Evolutionary conservation across 1,140 invertebrate genomes (phyloP).

Genomic region (Cephus cinctus): DNA sequence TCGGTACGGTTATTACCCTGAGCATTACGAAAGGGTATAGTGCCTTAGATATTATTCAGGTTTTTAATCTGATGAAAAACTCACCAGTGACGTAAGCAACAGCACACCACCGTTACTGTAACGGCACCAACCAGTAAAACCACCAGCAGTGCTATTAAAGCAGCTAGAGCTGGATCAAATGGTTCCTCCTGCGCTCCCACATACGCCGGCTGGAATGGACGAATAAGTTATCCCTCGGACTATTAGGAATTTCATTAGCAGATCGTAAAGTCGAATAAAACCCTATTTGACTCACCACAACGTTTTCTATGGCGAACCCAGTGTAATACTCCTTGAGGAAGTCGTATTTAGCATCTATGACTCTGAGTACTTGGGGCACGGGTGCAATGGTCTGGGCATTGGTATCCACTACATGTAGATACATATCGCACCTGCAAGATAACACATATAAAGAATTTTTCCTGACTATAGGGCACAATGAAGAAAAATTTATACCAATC

Average conservation of each 20-base stretch:
- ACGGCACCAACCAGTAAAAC: conserved; percentile 84
- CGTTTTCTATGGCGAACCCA: conserved; percentile 81
- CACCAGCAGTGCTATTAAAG: conserved; percentile 80
- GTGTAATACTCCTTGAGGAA: conserved; percentile 75
- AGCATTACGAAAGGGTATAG: background rate
- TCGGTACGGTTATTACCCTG: conserved; percentile 68
- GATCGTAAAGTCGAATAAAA: too few species aligned
- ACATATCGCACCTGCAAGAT: conserved; percentile 78
- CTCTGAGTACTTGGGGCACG: conserved; percentile 77
- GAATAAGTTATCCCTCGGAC: too few species aligned
- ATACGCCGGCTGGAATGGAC: conserved; percentile 53
- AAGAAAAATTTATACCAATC: conserved; percentile 58
- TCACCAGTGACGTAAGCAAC: conserved; percentile 84
- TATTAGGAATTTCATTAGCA: too few species aligned
- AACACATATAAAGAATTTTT: conserved; percentile 10
- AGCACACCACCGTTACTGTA: conserved; percentile 84
- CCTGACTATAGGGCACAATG: background rate
- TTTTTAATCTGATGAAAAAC: conserved; percentile 23
- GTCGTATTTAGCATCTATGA: conserved; percentile 84
- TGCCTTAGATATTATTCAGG: background rate
- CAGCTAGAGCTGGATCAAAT: conserved; percentile 83
- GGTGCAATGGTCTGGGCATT: conserved; percentile 72
- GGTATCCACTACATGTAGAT: conserved; percentile 80
- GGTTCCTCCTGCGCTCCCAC: conserved; percentile 63
- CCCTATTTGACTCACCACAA: conserved; percentile 69